Evolutionary conservation across 1,140 invertebrate genomes (phyloP), one percentile per base, ranked within the genome.

Genomic region (Philotrypesis tridentata): DNA sequence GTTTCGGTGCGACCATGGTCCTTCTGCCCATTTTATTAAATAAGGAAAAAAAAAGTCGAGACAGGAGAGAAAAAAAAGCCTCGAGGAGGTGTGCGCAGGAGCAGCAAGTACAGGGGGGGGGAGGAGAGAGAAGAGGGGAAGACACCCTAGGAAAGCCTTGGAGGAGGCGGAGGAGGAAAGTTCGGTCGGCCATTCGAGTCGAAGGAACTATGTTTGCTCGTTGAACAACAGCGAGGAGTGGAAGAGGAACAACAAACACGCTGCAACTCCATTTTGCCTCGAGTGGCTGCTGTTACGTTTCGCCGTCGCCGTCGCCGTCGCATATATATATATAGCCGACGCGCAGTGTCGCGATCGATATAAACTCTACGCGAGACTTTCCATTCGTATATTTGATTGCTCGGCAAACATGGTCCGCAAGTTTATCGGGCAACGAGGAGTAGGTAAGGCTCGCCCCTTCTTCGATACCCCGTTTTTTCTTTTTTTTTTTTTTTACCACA

Each of bases 311-410:
- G 25, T 74, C 61, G 60, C 48, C 79, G 6, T 17, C 31, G 60
- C 25, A n/a, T n/a, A n/a, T n/a, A n/a, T n/a, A n/a, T n/a, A n/a
- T n/a, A n/a, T n/a, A n/a, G n/a, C n/a, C n/a, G n/a, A n/a, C n/a
- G n/a, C n/a, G n/a, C n/a, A n/a, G n/a, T n/a, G n/a, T n/a, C n/a
- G n/a, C 79, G 71, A 80, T 74, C 79, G 79, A 80, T 73, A 68
- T 29, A 75, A 43, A 63, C 31, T 72, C 78, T 61, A 86, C 86
- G 86, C 87, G 87, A 90, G 89, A 88, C 89, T 90, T 91, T 90
- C 89, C 88, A 90, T 89, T 91, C 90, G 89, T 91, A 91, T 90
- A 90, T 89, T 90, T 90, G 89, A 91, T 91, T 90, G 89, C 89
- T 91, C 86, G 89, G 86, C 90, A 91, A 91, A 91, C 89, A 90